Conservation (phyloP, 2,888 invertebrate species). For the Amphipoea oculea region DNA sequence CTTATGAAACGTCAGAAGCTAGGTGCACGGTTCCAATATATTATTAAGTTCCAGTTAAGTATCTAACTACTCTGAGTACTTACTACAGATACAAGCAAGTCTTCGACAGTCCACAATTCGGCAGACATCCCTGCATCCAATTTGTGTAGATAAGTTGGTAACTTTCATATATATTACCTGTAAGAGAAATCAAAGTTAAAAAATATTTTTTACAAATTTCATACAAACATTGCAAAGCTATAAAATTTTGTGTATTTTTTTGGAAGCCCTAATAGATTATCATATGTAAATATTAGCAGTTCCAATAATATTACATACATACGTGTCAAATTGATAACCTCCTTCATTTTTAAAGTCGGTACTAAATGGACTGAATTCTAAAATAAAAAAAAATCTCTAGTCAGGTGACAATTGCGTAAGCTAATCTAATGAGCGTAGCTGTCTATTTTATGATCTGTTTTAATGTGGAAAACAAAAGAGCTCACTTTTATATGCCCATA, state of each 20-base stretch:
- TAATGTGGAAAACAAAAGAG: slow-evolving; percentile 48
- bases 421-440: slow-evolving; percentile 19
- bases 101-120: background rate
- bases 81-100: background rate
- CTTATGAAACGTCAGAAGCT: too few relatives aligned
- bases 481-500: slow-evolving; percentile 38
- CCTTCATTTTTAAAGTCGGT: too few relatives aligned
- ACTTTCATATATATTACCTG: slow-evolving; percentile 24
- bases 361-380: background rate
- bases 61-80: background rate
- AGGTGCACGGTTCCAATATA: too few relatives aligned
- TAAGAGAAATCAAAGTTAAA: slow-evolving; percentile 16
- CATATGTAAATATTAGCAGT: background rate
- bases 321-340: background rate
- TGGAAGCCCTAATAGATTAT: too few relatives aligned
- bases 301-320: background rate
- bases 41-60: background rate
- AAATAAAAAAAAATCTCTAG: background rate
- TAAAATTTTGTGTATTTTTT: too few relatives aligned
- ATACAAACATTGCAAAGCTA: background rate
- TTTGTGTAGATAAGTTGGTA: background rate
- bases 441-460: slow-evolving; percentile 23
- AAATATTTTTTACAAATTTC: background rate
- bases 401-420: background rate
- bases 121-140: background rate